Base-by-base conservation (phyloP, 1,140 invertebrate genomes). In the Cryptotermes secundus region DNA sequence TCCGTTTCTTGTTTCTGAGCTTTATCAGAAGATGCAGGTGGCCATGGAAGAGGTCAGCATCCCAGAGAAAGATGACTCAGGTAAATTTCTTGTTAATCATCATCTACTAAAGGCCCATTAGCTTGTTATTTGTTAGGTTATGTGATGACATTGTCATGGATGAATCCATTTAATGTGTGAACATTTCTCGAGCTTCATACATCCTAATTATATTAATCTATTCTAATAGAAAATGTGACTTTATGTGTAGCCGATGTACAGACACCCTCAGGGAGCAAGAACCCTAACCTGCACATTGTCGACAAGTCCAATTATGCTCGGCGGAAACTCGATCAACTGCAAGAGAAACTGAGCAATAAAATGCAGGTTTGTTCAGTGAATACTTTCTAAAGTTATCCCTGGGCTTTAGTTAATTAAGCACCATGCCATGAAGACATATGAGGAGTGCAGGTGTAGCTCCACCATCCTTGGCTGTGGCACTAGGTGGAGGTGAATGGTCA, bases 1-100 rank as follows among this genome's bases (percentile, higher is more conserved):
- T 45, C 94, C 96, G 0, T 98, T 98, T 89, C 90, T 98, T 72
- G 92, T 96, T 16, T 97, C 96, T 88, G 95, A 96, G 83, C 93
- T 96, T 86, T 97, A 97, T 88, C 95, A 95, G 86, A 93, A 93
- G 86, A 93, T 97, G 89, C 90, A 84, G 42, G 22, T 26, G 16
- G 83, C 83, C 36, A 19, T 84, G 72, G 83, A 84, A 34, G 31
- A 49, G 26, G 22, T 31, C 36, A n/a, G 49, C 65, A 79, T 3
- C 34, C 12, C 81, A n/a, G 81, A 82, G 31, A n/a, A 38, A 7
- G 38, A 35, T 45, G 36, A 82, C 10, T 24, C 38, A 82, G 81
- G 81, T 82, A 34, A 26, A 4, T 82, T 49, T 49, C 4, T 49
- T 3, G 16, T 22, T 19, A 49, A 49, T 42, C 3, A 42, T 6